Conservation (phyloP, 2,888 invertebrate genomes). For the Chloroclystis v-ata region DNA sequence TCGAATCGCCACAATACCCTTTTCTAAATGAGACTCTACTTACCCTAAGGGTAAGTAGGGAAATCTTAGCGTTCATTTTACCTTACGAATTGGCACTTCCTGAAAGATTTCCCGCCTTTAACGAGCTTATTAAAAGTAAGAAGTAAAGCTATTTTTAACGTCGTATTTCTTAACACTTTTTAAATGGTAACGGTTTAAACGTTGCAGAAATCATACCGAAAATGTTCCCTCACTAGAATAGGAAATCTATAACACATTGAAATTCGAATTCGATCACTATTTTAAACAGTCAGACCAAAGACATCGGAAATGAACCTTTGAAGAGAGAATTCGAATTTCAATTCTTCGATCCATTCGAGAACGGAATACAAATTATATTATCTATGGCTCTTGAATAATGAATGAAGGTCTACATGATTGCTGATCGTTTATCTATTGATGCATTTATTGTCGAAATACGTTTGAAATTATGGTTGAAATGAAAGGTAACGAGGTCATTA, state of each 20-base stretch:
- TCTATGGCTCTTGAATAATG: slow-evolving; percentile 21
- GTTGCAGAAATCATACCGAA: too few species aligned
- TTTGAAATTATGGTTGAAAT: slow-evolving; percentile 2
- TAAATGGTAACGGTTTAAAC: too few species aligned
- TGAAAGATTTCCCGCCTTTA: slow-evolving; percentile 8
- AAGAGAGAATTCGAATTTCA: slow-evolving; percentile 16
- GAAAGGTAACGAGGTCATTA: slow-evolving; percentile 1
- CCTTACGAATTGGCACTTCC: background rate
- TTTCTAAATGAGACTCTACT: slow-evolving; percentile 1
- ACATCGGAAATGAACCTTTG: background rate
- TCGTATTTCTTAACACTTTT: too few species aligned
- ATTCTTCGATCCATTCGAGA: slow-evolving; percentile 9
- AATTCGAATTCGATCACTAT: background rate
- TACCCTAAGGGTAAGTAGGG: too few species aligned
- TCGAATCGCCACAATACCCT: slow-evolving; percentile 2
- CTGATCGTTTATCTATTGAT: slow-evolving; percentile 20
- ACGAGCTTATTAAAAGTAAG: slow-evolving; percentile 8
- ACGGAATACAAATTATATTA: slow-evolving; percentile 13
- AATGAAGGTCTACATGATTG: slow-evolving; percentile 21
- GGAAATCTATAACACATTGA: background rate
- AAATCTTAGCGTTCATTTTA: slow-evolving; percentile 11
- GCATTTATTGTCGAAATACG: slow-evolving; percentile 1
- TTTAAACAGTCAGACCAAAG: background rate
- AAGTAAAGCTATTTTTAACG: background rate
- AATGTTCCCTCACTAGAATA: too few species aligned